A percentile compares a stretch with the other conserved stretches of the same genome.
phyloP scores from a whole-genome alignment of 2,113 vertebrate genomes.

The Nothocercus nigrocapillus region DNA sequence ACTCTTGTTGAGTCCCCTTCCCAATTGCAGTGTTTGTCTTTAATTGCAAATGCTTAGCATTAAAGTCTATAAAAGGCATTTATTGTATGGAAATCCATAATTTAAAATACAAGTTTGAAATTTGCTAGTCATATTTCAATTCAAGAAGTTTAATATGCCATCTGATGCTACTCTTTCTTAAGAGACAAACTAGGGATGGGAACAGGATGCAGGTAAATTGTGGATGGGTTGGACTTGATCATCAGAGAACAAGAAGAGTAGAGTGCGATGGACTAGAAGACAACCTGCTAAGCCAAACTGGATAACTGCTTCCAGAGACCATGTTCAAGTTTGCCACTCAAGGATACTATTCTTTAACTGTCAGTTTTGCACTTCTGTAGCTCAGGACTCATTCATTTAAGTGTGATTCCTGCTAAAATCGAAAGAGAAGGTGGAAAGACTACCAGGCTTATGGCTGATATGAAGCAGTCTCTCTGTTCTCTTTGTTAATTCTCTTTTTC shows the following conservation, averaged over 20 bases:
- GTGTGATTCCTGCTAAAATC: rapidly evolving
- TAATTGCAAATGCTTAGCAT: not conserved
- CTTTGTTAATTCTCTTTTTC: not conserved
- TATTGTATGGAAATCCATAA: not conserved
- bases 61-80: not conserved
- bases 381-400: not conserved
- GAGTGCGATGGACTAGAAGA: not conserved
- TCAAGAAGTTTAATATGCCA: not conserved
- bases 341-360: not conserved
- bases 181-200: not conserved
- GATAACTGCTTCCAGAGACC: too few relatives aligned
- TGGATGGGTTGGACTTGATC: not conserved
- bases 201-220: not conserved
- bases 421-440: rapidly evolving
- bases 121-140: not conserved
- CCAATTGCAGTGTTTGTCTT: not conserved
- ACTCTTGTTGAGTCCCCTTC: not conserved
- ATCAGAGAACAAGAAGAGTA: too few relatives aligned
- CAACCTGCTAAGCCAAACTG: too few relatives aligned
- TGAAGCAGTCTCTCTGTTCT: not conserved
- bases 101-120: not conserved
- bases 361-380: not conserved
- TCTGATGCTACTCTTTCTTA: not conserved
- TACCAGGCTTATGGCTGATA: not conserved
- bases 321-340: not conserved